Conservation (phyloP, 2,113 vertebrate genomes). For the Mus spicilegus region DNA sequence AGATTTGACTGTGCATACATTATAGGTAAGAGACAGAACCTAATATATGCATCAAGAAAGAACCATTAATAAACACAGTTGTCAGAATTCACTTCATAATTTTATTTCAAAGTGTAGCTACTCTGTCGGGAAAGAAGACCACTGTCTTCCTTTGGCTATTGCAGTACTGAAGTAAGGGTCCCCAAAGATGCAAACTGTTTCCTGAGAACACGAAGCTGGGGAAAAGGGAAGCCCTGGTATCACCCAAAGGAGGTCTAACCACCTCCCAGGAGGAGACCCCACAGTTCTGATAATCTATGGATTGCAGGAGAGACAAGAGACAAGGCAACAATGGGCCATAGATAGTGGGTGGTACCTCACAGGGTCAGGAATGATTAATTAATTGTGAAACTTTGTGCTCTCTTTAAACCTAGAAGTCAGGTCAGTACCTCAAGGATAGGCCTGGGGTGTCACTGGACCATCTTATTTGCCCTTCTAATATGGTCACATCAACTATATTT, state of each 20-base stretch:
- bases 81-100: conserved; percentile 64
- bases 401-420: not conserved
- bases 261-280: not conserved
- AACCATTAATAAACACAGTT: conserved; percentile 64
- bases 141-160: not conserved
- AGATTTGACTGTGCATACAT: conserved; percentile 66
- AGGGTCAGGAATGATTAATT: not conserved
- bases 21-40: conserved; percentile 52
- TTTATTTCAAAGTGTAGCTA: conserved; percentile 23
- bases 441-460: not conserved
- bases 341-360: not conserved
- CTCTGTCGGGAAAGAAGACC: not conserved
- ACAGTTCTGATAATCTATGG: not conserved
- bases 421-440: not conserved
- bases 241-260: not conserved
- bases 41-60: conserved; percentile 64
- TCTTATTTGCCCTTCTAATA: not conserved
- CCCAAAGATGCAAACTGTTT: not conserved
- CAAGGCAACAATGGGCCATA: not conserved
- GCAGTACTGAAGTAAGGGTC: not conserved
- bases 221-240: not conserved
- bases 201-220: not conserved
- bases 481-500: not conserved
- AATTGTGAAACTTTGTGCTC: not conserved
- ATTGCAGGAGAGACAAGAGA: not conserved